A percentile compares a stretch with the other conserved stretches of the same genome.
Evolutionary conservation across 2,888 invertebrate species (phyloP).

Genomic region (Cerastis rubricosa): DNA sequence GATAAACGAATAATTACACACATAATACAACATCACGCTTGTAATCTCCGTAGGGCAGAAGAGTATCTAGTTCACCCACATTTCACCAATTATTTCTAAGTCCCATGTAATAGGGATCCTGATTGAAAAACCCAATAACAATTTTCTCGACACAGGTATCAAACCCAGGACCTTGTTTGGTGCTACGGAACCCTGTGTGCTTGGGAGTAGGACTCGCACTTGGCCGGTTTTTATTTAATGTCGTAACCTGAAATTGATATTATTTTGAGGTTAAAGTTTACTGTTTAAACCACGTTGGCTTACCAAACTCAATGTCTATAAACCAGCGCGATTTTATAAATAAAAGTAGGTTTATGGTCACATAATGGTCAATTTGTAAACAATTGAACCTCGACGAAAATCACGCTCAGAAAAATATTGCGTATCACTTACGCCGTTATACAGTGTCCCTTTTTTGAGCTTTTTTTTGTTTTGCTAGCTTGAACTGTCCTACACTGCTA

Average conservation of each 20-base stretch:
- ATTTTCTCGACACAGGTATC: no score
- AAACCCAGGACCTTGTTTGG: no score
- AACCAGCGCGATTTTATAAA: not conserved
- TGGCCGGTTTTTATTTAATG: not conserved
- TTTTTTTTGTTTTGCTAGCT: no score
- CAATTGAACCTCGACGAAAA: constrained; percentile 47
- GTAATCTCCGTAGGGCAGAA: no score
- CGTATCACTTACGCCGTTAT: constrained; percentile 20
- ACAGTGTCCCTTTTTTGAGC: not conserved
- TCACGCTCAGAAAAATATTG: constrained; percentile 52
- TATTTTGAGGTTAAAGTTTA: constrained; percentile 10
- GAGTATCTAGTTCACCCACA: no score
- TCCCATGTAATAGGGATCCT: no score
- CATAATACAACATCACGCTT: no score
- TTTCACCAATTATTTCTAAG: no score
- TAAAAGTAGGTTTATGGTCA: constrained; percentile 22
- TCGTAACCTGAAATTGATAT: not conserved
- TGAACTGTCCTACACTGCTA: no score
- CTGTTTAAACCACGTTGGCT: not conserved
- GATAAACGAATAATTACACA: not conserved
- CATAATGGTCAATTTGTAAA: constrained; percentile 49
- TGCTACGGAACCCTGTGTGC: no score
- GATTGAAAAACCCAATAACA: no score
- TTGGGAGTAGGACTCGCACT: no score
- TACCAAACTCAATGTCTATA: not conserved